Conservation (phyloP, 2,113 vertebrate genomes). For the Ariopsis seemanni region DNA sequence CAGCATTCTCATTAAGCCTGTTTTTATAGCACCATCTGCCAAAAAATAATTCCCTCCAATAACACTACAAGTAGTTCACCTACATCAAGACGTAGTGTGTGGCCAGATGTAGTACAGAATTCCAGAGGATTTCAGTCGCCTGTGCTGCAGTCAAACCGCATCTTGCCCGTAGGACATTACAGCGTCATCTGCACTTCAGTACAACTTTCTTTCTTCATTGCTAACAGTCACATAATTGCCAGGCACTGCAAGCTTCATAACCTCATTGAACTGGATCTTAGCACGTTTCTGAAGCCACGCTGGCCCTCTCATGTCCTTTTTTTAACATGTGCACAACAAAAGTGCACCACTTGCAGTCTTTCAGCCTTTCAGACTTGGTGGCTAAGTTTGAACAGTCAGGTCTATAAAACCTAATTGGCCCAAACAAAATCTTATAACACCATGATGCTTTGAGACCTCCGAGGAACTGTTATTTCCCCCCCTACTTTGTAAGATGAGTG, state of each 20-base stretch:
- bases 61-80: constrained; percentile 53
- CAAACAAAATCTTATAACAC: constrained; percentile 62
- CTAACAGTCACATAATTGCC: background rate
- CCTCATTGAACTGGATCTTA: constrained; percentile 2
- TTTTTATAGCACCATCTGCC: constrained; percentile 56
- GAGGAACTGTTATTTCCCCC: constrained; percentile 37
- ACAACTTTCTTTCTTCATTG: background rate
- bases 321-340: constrained; percentile 8
- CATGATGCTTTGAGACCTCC: constrained; percentile 51
- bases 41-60: constrained; percentile 62
- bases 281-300: background rate
- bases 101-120: constrained; percentile 60
- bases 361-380: constrained; percentile 32
- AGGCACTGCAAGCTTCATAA: constrained; percentile 11
- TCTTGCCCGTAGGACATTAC: constrained; percentile 1
- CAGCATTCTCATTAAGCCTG: constrained; percentile 43
- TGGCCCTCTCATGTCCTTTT: constrained; percentile 1
- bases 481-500: constrained; percentile 18
- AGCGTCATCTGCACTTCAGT: background rate
- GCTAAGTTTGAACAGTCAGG: constrained; percentile 54
- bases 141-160: constrained; percentile 52
- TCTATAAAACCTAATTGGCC: constrained; percentile 68
- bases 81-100: constrained; percentile 68
- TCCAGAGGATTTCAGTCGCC: constrained; percentile 51
- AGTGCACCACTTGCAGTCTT: background rate